These are phyloP conservation scores for Myotis yumanensis DNA, from an alignment of 2,113 vertebrate genomes.

Conservation along the genomic window DNA sequence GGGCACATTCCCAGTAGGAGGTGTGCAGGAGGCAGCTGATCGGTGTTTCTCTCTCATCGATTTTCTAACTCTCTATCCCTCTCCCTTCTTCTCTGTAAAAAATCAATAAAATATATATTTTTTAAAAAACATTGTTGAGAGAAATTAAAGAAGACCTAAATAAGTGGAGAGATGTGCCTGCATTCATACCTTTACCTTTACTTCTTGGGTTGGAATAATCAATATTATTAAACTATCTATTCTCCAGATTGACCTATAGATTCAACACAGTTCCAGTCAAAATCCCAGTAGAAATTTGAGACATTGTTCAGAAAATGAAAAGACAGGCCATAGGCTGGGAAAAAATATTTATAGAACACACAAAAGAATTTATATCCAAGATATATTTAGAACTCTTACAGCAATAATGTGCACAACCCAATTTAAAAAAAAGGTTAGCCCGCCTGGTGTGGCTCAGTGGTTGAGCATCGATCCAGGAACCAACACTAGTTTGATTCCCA, in stretches of 20 bases:
- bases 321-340: not conserved
- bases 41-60: too few relatives aligned
- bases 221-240: not conserved
- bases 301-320: conserved; percentile 38
- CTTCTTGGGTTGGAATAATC: not conserved
- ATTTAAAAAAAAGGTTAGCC: not conserved
- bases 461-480: not conserved
- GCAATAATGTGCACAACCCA: not conserved
- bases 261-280: not conserved
- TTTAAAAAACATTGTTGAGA: not conserved
- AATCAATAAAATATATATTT: too few relatives aligned
- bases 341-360: conserved; percentile 24
- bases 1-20: too few relatives aligned
- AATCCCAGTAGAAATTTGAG: conserved; percentile 17
- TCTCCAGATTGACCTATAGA: conserved; percentile 8
- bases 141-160: conserved; percentile 46
- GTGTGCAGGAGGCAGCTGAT: too few relatives aligned
- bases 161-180: not conserved
- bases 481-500: too few relatives aligned
- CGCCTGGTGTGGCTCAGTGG: not conserved
- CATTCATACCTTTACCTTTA: too few relatives aligned
- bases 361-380: conserved; percentile 16
- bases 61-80: too few relatives aligned
- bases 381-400: not conserved
- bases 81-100: too few relatives aligned